phyloP scores from a whole-genome alignment of 2,797 vertebrate species.

The Lithobates sylvaticus region DNA sequence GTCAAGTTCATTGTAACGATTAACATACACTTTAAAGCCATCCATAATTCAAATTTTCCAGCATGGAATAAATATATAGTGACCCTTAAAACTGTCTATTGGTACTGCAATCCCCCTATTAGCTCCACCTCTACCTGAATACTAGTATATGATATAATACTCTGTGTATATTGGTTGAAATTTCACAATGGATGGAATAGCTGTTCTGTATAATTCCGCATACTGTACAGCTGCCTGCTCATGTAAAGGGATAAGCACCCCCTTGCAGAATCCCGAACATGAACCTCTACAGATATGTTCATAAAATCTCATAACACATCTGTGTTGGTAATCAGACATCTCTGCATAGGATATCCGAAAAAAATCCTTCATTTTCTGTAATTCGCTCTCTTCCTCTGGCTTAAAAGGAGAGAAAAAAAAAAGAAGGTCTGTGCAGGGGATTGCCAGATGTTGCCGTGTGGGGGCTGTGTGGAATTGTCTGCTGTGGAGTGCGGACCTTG shows the following conservation, averaged over 20 bases:
- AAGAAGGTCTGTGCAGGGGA: constrained; percentile 43
- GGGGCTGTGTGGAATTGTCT: constrained; percentile 60
- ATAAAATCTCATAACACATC: constrained; percentile 57
- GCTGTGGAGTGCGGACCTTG: constrained; percentile 51
- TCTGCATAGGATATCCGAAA: constrained; percentile 56
- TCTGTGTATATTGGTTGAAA: not conserved
- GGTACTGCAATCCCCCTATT: not conserved
- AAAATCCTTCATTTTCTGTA: constrained; percentile 54
- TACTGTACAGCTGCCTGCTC: not conserved
- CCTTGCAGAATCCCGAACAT: not conserved
- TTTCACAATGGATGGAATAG: not conserved
- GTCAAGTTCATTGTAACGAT: too few species aligned
- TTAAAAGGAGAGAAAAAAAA: constrained; percentile 10
- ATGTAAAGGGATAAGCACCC: constrained; percentile 3
- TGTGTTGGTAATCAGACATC: constrained; percentile 44
- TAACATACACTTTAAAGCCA: too few species aligned
- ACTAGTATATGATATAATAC: not conserved
- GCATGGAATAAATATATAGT: too few species aligned
- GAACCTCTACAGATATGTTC: constrained; percentile 21
- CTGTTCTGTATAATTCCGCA: not conserved
- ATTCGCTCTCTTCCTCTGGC: constrained; percentile 55
- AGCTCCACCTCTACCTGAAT: not conserved
- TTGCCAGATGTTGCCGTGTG: constrained; percentile 61
- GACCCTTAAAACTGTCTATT: not conserved
- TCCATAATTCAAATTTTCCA: too few species aligned